These are phyloP conservation scores for Brachypteracias leptosomus DNA, from an alignment of 2,113 vertebrate genomes.

Conservation along the genomic window DNA sequence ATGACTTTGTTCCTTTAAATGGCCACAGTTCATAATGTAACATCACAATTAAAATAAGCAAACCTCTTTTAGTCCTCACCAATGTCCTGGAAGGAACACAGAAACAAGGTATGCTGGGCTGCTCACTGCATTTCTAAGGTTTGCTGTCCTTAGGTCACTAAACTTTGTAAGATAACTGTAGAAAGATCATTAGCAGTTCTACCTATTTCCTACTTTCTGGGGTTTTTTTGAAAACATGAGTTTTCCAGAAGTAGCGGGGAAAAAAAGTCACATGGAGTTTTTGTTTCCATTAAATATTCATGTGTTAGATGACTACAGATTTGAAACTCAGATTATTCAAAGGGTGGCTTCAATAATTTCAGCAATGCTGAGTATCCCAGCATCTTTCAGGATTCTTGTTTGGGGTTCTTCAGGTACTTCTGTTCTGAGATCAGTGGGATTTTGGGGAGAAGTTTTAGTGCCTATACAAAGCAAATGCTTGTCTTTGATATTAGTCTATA, in stretches of 20 bases:
- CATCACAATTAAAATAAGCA: not conserved
- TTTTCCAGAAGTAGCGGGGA: not conserved
- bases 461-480: not conserved
- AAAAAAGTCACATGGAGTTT: fast-evolving
- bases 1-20: not conserved
- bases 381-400: not conserved
- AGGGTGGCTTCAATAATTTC: not conserved
- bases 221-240: not conserved
- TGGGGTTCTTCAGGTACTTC: not conserved
- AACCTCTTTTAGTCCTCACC: not conserved
- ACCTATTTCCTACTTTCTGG: not conserved
- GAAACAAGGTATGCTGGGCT: not conserved
- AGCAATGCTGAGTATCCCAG: not conserved
- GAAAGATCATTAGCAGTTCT: not conserved
- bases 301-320: not conserved
- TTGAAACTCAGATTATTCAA: not conserved
- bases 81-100: not conserved
- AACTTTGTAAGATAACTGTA: not conserved
- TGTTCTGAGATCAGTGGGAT: not conserved
- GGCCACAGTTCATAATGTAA: not conserved
- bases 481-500: not conserved
- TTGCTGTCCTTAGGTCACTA: not conserved
- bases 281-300: not conserved
- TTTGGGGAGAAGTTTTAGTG: not conserved
- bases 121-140: not conserved